phyloP scores from a whole-genome alignment of 1,140 invertebrate species.

The Notospermus geniculatus region DNA sequence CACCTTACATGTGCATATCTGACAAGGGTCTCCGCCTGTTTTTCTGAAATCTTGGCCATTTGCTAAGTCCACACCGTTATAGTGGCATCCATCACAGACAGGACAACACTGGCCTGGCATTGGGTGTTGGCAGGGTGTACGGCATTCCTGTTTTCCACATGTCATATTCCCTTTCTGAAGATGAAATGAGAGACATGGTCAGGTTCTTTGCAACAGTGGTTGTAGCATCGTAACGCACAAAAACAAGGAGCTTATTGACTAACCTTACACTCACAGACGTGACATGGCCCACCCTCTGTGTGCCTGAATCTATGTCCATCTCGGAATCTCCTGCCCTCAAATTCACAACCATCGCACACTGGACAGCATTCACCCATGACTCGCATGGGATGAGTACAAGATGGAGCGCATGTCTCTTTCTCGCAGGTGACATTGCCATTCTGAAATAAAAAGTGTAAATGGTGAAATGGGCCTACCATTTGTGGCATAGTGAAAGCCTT shows the following conservation, averaged over 20 bases:
- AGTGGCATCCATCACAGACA: slow-evolving; percentile 1
- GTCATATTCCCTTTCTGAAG: slow-evolving; percentile 30
- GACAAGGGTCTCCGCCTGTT: background rate
- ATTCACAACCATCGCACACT: slow-evolving; percentile 41
- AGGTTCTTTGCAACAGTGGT: background rate
- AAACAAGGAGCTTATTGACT: slow-evolving; percentile 33
- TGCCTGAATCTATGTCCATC: slow-evolving; percentile 34
- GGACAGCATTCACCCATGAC: slow-evolving; percentile 44
- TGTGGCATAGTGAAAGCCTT: no score
- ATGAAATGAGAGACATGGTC: background rate
- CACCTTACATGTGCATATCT: slow-evolving; percentile 4
- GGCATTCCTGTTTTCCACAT: slow-evolving; percentile 31
- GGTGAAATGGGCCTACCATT: background rate
- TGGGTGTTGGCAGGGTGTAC: slow-evolving; percentile 32
- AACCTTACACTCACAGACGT: slow-evolving; percentile 35
- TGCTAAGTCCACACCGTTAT: background rate
- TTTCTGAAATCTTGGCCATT: slow-evolving; percentile 9
- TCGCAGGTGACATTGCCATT: slow-evolving; percentile 37
- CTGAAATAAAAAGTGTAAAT: slow-evolving; percentile 22
- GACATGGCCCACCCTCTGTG: slow-evolving; percentile 24
- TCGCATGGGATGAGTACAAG: slow-evolving; percentile 39
- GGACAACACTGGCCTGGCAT: slow-evolving; percentile 36
- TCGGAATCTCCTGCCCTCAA: slow-evolving; percentile 34
- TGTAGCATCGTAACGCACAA: background rate
- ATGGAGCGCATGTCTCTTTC: slow-evolving; percentile 21